These are phyloP conservation scores for Ictidomys tridecemlineatus DNA, from an alignment of 2,113 vertebrate genomes.

Conservation along the genomic window DNA sequence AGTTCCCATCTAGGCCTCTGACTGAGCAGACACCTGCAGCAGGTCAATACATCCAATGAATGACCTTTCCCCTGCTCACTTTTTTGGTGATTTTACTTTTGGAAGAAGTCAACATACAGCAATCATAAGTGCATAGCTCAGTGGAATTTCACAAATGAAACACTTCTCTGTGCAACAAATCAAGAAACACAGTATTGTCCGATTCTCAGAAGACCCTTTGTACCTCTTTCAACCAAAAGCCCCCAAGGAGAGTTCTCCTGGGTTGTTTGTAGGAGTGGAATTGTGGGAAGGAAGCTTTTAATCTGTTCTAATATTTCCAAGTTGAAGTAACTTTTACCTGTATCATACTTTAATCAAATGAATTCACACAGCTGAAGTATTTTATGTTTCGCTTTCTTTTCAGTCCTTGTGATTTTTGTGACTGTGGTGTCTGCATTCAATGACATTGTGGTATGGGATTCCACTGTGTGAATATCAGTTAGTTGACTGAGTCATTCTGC, in stretches of 20 bases:
- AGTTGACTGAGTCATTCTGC: neutral
- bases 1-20: neutral
- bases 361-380: too few relatives aligned
- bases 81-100: neutral
- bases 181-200: neutral
- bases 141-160: neutral
- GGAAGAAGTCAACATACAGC: too few relatives aligned
- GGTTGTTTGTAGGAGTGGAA: neutral
- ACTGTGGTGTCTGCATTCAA: neutral
- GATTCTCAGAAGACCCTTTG: too few relatives aligned
- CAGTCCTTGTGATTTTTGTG: too few relatives aligned
- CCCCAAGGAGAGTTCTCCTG: neutral
- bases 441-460: neutral
- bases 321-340: neutral
- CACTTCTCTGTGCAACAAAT: neutral
- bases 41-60: neutral
- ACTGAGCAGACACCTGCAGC: neutral
- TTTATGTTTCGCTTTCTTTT: too few relatives aligned
- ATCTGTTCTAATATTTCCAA: neutral
- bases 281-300: neutral
- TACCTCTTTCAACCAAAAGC: too few relatives aligned
- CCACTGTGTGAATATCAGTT: neutral
- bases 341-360: too few relatives aligned
- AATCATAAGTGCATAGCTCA: neutral
- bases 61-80: rapidly evolving